Evolutionary conservation across 1,140 invertebrate species (phyloP), one percentile per base, ranked within the genome.

Genomic region (Aphis craccivora): DNA sequence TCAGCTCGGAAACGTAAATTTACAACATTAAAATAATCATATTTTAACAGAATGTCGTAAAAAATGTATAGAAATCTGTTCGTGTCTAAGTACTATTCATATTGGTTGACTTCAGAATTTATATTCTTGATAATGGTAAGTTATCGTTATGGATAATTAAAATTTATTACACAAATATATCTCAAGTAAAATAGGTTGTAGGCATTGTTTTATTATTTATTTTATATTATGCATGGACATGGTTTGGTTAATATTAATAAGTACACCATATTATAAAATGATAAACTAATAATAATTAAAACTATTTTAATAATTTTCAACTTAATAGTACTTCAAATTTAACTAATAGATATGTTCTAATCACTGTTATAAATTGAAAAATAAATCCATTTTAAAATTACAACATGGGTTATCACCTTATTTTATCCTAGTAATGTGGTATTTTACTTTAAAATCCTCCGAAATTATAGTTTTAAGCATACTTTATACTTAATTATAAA

Each of bases 1-100:
- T 55, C 43, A 35, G 86, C 18, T 87, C 11, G 18, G 6, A 25
- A 5, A 55, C 11, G 37, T 43, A 90, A 89, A 51, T 37, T 14
- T 76, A 76, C 30, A n/a, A 35, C 48, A 89, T 55, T 89, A 55
- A 35, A 89, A 89, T 89, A 51, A 89, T 37, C 48, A 23, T 76
- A 76, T 55, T 89, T 37, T 37, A 48, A 53, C 48, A 7, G 51
- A 53, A 53, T 89, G n/a, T 89, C n/a, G 30, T 45, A 87, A 87
- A 87, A 87, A 48, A 87, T 45, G 30, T 51, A 35, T 9, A 8
- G 35, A 83, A 83, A 40, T 83, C 81, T 83, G 6, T 40, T 23
- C 35, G n/a, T 37, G 35, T 11, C 30, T 76, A 14, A 7, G 37
- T 40, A 40, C 37, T 76, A n/a, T 76, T 76, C 14, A 76, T 76